A percentile compares a stretch with the other conserved stretches of the same genome.
These are phyloP conservation scores for Diploptera punctata DNA, from an alignment of 2,888 invertebrate genomes.

Conservation along the genomic window DNA sequence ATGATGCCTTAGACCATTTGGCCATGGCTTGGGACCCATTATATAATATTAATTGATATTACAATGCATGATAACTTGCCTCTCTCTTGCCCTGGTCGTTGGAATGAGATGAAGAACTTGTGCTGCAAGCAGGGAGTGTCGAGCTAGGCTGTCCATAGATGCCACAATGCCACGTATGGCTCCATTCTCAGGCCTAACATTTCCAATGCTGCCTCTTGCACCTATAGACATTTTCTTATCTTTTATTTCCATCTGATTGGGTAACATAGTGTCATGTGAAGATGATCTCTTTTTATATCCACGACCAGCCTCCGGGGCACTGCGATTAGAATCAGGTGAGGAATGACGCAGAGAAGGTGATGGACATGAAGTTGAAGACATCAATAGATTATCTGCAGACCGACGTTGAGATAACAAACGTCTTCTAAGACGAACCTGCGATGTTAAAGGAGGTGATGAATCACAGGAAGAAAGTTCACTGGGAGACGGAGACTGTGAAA, in stretches of 20 bases:
- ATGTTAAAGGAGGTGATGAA: slow-evolving; percentile 30
- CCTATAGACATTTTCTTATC: slow-evolving; percentile 1
- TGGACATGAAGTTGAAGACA: slow-evolving; percentile 49
- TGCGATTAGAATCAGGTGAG: slow-evolving; percentile 54
- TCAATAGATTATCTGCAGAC: slow-evolving; percentile 53
- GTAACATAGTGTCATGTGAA: slow-evolving; percentile 51
- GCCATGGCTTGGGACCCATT: too few species aligned
- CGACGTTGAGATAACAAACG: slow-evolving; percentile 51
- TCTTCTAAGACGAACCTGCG: slow-evolving; percentile 47
- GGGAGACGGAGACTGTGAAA: slow-evolving; percentile 33
- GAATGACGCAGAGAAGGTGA: slow-evolving; percentile 52
- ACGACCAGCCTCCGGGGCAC: slow-evolving; percentile 49
- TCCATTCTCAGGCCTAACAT: slow-evolving; percentile 43
- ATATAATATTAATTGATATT: too few species aligned
- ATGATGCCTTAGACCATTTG: too few species aligned
- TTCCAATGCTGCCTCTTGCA: slow-evolving; percentile 48
- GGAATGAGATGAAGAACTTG: slow-evolving; percentile 83
- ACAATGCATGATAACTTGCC: too few species aligned
- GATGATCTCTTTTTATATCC: slow-evolving; percentile 52
- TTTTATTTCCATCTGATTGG: slow-evolving; percentile 6
- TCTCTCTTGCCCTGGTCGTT: slow-evolving; percentile 79
- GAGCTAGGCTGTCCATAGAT: slow-evolving; percentile 71
- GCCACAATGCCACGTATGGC: slow-evolving; percentile 48
- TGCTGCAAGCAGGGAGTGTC: slow-evolving; percentile 77
- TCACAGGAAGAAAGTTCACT: slow-evolving; percentile 39